phyloP scores from a whole-genome alignment of 1,140 invertebrate species.

The Gerris buenoi region DNA sequence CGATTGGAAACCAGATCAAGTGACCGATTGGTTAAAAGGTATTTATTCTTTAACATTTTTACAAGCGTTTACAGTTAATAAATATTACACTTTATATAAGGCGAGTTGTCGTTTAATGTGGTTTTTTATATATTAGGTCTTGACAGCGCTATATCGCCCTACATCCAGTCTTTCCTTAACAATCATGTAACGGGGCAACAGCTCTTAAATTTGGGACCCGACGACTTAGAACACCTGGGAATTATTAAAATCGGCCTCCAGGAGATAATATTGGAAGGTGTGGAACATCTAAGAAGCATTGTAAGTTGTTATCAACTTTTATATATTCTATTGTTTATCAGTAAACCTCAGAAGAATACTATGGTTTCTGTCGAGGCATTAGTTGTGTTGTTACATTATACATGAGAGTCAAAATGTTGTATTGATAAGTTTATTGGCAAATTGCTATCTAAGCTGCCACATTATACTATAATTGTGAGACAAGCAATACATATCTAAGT shows the following conservation, averaged over 20 bases:
- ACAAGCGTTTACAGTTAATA: too few species aligned
- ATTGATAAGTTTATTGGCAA: too few species aligned
- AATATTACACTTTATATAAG: background rate
- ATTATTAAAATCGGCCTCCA: constrained; percentile 78
- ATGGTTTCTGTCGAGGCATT: too few species aligned
- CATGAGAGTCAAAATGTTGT: too few species aligned
- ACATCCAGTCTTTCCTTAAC: constrained; percentile 64
- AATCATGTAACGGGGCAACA: constrained; percentile 67
- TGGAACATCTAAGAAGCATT: constrained; percentile 74
- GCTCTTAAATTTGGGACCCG: constrained; percentile 62
- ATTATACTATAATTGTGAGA: too few species aligned
- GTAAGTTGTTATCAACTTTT: too few species aligned
- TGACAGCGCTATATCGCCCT: constrained; percentile 61
- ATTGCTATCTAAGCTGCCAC: too few species aligned
- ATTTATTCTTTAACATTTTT: constrained; percentile 19
- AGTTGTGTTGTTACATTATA: too few species aligned
- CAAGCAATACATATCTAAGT: too few species aligned
- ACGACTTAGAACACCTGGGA: constrained; percentile 73
- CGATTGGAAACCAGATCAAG: constrained; percentile 85
- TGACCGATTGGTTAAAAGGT: constrained; percentile 85
- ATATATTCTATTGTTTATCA: too few species aligned
- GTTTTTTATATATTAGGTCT: constrained; percentile 45
- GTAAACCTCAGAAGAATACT: too few species aligned
- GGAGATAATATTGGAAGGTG: constrained; percentile 77
- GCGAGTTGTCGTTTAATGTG: background rate